Conservation (phyloP, 2,888 invertebrate genomes). For the Mesodorylaimus sp. region DNA sequence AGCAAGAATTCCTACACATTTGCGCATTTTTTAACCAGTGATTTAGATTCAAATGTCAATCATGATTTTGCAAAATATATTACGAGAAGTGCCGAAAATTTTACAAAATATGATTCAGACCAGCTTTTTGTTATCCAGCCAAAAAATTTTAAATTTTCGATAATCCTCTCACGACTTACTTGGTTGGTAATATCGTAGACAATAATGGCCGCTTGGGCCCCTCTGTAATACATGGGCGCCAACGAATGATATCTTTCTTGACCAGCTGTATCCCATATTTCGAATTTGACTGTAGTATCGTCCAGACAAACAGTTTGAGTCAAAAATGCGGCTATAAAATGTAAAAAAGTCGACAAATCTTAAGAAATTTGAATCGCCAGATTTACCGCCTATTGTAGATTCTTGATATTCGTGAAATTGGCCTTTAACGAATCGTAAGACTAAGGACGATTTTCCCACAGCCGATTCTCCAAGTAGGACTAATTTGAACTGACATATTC, state of each 20-base stretch:
- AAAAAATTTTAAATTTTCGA: no score
- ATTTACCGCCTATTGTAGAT: constrained; percentile 58
- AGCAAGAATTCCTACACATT: no score
- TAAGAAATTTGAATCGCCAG: no score
- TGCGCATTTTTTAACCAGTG: no score
- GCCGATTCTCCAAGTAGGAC: constrained; percentile 96
- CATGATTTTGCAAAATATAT: no score
- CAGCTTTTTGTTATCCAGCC: no score
- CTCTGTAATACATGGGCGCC: constrained; percentile 69
- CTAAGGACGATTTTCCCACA: constrained; percentile 96
- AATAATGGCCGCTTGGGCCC: constrained; percentile 67
- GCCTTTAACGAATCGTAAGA: constrained; percentile 96
- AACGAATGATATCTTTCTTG: constrained; percentile 96
- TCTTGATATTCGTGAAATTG: constrained; percentile 99
- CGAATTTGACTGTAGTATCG: constrained; percentile 90
- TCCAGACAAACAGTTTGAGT: constrained; percentile 98
- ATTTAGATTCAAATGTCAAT: no score
- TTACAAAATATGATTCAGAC: no score
- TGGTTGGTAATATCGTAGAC: constrained; percentile 95
- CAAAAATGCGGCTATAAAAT: constrained; percentile 65
- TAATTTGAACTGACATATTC: constrained; percentile 98
- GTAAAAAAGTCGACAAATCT: not conserved
- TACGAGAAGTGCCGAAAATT: no score
- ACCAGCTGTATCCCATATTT: constrained; percentile 97
- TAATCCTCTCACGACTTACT: constrained; percentile 23